Evolutionary conservation across 2,113 vertebrate species (phyloP).

Genomic region (Cololabis saira): DNA sequence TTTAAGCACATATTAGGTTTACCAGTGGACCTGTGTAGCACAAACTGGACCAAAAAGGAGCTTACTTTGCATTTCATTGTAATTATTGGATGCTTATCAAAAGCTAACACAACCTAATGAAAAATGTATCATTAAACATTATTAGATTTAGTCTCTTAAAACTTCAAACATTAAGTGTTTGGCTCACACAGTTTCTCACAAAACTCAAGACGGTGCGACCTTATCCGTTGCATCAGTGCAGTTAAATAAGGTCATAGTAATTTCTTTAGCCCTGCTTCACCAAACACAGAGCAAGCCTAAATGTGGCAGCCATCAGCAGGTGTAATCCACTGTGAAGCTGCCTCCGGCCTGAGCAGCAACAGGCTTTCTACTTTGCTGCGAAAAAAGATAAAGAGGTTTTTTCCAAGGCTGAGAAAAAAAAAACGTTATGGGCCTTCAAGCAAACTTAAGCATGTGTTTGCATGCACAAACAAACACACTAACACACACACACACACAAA

Average conservation of each 20-base stretch:
- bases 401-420: conserved; percentile 1
- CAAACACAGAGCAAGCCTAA: conserved; percentile 1
- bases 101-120: too few species aligned
- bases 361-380: conserved; percentile 12
- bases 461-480: not conserved
- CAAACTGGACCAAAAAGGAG: too few species aligned
- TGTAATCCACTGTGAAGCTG: conserved; percentile 21
- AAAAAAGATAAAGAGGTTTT: conserved; percentile 20
- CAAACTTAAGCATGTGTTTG: not conserved
- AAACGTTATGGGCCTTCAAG: conserved; percentile 27
- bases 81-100: too few species aligned
- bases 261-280: conserved; percentile 4
- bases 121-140: too few species aligned
- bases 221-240: not conserved
- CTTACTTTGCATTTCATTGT: too few species aligned
- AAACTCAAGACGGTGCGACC: not conserved
- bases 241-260: conserved; percentile 5
- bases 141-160: too few species aligned
- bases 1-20: too few species aligned
- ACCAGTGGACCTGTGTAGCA: too few species aligned
- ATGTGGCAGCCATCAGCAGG: conserved; percentile 1
- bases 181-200: not conserved
- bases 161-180: too few species aligned
- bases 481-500: not conserved
- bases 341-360: not conserved